A percentile compares a stretch with the other conserved stretches of the same genome.
These are phyloP conservation scores for Phoebastria nigripes DNA, from an alignment of 2,797 vertebrate genomes.

Conservation along the genomic window DNA sequence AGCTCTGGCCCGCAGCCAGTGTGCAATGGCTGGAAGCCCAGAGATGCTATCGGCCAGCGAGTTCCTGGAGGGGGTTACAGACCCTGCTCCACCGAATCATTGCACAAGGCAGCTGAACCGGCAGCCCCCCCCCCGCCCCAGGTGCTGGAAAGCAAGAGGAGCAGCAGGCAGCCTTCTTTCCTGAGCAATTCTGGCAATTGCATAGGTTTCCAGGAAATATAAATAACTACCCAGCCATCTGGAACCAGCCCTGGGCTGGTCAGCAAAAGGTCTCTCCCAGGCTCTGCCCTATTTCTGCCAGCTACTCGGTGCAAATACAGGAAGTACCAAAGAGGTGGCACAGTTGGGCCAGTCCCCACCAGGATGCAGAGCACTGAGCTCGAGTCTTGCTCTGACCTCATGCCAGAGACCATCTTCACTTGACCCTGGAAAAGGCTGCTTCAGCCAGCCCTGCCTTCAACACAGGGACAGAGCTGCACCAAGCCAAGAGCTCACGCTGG, in stretches of 20 bases:
- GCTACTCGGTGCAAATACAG: not conserved
- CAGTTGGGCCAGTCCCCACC: too few relatives aligned
- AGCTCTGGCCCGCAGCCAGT: not conserved
- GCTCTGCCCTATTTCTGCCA: not conserved
- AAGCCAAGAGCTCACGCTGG: fast-evolving
- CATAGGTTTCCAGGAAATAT: not conserved
- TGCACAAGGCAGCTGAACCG: not conserved
- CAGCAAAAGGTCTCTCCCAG: not conserved
- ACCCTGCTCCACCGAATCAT: not conserved
- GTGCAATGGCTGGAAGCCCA: not conserved
- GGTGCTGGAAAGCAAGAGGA: not conserved
- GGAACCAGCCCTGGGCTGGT: not conserved
- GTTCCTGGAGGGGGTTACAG: not conserved
- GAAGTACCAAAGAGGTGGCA: not conserved
- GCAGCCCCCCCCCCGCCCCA: not conserved
- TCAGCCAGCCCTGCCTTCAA: not conserved
- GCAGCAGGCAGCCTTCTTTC: not conserved
- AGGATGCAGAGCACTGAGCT: not conserved
- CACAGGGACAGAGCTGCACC: not conserved
- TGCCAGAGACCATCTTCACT: not conserved
- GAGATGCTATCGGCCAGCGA: fast-evolving
- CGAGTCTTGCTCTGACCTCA: not conserved
- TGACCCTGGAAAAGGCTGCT: fast-evolving
- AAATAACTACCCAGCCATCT: not conserved
- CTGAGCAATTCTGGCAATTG: not conserved